Evolutionary conservation across 2,113 vertebrate genomes (phyloP), one percentile per base, ranked within the genome.

Genomic region (Hiodon tergisus): DNA sequence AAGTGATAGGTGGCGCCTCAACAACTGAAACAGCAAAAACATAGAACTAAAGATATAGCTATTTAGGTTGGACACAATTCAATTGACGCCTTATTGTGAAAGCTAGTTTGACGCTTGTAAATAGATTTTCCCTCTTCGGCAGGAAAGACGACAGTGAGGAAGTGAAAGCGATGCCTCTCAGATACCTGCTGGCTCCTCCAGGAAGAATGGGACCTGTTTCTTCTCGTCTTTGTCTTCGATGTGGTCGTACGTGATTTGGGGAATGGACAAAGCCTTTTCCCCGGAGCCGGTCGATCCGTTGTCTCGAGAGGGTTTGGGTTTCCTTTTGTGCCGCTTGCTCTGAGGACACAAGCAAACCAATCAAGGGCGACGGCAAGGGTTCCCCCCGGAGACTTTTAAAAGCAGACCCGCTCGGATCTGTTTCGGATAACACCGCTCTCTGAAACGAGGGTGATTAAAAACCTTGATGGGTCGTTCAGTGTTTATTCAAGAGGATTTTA

Each of bases 221-320:
- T 91, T 94, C 14, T 89, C 83, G 17, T 69, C 85, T 3, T 88
- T 86, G 71, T 92, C 90, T 11, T 87, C 89, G 4, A 86, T 83
- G 67, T 92, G 91, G 73, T 92, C 84, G 0, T 92, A 94, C 10
- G 92, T 94, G 86, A 95, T 95, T 72, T 93, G 93, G 46, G 93
- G 93, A 78, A 94, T 74, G 4, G 92, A 88, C 57, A 93, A 76
- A 2, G 86, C 80, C 47, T 88, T 86, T 62, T 93, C 93, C 73
- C 86, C 80, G 6, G 81, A 79, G 3, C 85, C 83, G 74, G 90
- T 78, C 6, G 91, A 88, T 14, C 86, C 83, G 3, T 90, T 91
- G 13, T 92, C 90, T 76, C 84, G 85, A 59, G 80, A 78, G 46
- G 86, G 78, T 84, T 94, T 95, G 14, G 88, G 73, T 81, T 91